These are phyloP conservation scores for Cichlasoma orientale DNA, from an alignment of 2,797 vertebrate genomes.

Conservation along the genomic window DNA sequence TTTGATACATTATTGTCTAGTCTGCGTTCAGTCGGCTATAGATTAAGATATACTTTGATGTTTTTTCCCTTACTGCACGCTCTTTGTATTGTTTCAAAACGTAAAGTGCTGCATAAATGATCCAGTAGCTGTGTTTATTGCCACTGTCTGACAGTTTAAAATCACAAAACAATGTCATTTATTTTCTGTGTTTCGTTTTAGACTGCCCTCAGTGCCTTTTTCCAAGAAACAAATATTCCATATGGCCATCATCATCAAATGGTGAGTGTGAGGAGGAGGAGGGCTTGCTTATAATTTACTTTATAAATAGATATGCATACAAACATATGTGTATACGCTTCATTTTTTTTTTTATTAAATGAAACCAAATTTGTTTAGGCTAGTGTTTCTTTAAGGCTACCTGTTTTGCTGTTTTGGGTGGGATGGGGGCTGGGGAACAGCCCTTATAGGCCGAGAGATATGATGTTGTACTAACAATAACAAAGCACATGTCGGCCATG, in stretches of 20 bases:
- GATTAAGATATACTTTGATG: not conserved
- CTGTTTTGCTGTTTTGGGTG: slow-evolving; percentile 25
- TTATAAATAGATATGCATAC: not conserved
- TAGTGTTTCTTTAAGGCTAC: slow-evolving; percentile 12
- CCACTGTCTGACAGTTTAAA: not conserved
- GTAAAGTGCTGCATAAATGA: not conserved
- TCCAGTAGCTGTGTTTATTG: not conserved
- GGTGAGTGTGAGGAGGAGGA: slow-evolving; percentile 84
- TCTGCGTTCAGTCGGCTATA: slow-evolving; percentile 28
- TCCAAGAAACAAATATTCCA: slow-evolving; percentile 97
- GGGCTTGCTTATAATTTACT: not conserved
- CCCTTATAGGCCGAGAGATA: slow-evolving; percentile 50
- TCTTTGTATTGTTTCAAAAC: not conserved
- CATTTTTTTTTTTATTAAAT: not conserved
- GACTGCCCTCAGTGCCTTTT: slow-evolving; percentile 98
- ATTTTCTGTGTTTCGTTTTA: slow-evolving; percentile 70
- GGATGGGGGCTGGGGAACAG: slow-evolving; percentile 12
- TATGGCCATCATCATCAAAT: slow-evolving; percentile 98
- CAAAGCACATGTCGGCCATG: slow-evolving; percentile 87
- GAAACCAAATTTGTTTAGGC: not conserved
- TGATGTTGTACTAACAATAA: slow-evolving; percentile 81
- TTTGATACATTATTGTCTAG: slow-evolving; percentile 27
- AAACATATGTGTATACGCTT: not conserved
- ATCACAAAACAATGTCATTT: not conserved
- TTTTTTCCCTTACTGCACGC: not conserved